A percentile compares a stretch with the other conserved stretches of the same genome.
phyloP scores from a whole-genome alignment of 2,113 vertebrate species.

The Onychorhynchus coronatus region DNA sequence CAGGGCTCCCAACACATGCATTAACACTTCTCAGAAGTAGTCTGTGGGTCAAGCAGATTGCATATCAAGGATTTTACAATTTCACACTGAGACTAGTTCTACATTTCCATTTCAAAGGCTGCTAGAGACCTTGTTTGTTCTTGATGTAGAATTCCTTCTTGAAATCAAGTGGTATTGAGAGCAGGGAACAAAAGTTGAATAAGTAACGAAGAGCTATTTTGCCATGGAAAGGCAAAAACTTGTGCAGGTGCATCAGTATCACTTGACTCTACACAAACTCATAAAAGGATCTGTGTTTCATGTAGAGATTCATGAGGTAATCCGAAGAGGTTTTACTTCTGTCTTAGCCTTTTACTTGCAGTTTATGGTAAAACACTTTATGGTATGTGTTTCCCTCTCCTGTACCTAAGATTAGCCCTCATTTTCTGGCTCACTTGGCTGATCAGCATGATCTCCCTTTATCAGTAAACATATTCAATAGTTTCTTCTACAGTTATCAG shows the following conservation, averaged over 20 bases:
- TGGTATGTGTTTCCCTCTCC: not conserved
- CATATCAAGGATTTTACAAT: slow-evolving; percentile 23
- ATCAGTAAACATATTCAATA: not conserved
- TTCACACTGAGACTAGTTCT: not conserved
- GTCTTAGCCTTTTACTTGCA: not conserved
- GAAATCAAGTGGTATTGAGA: slow-evolving; percentile 10
- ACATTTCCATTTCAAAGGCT: slow-evolving; percentile 56
- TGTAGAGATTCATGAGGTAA: not conserved
- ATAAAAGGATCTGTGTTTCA: not conserved
- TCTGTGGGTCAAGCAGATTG: not conserved
- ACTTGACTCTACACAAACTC: not conserved
- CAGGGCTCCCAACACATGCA: not conserved
- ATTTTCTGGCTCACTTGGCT: not conserved
- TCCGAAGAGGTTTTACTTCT: not conserved
- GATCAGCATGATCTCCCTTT: not conserved
- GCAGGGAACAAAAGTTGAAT: not conserved
- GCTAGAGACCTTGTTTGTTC: not conserved
- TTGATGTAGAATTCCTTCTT: slow-evolving; percentile 1
- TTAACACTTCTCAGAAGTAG: not conserved
- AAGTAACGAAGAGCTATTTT: not conserved
- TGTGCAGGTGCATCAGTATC: not conserved
- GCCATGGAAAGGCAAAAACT: not conserved
- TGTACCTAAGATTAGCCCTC: not conserved
- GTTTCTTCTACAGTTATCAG: not conserved
- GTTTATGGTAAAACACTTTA: not conserved